Conservation (phyloP, 2,888 invertebrate genomes). For the Agrochola litura region DNA sequence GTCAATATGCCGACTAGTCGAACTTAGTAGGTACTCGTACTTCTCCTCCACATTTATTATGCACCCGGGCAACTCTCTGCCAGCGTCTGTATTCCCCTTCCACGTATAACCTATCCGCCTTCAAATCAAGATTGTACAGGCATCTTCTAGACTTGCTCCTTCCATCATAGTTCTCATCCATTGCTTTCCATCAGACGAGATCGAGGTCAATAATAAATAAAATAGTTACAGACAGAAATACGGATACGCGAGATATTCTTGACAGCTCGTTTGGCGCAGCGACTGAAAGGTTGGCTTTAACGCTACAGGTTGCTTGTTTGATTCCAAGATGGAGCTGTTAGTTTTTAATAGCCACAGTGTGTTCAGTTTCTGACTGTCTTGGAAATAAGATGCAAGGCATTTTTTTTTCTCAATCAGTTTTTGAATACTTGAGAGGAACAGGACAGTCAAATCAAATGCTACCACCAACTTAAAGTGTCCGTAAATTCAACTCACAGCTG, state of each 20-base stretch:
- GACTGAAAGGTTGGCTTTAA: not conserved
- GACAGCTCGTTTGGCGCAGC: not conserved
- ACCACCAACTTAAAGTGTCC: not conserved
- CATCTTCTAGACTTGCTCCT: too few species aligned
- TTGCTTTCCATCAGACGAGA: too few species aligned
- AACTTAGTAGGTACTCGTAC: too few species aligned
- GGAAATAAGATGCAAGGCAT: not conserved
- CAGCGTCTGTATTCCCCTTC: too few species aligned
- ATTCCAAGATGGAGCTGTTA: not conserved
- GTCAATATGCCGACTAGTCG: too few species aligned
- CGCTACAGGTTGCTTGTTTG: conserved; percentile 5
- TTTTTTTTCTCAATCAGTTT: not conserved
- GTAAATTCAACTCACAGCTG: not conserved
- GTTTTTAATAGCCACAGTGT: not conserved
- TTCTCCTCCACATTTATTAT: too few species aligned
- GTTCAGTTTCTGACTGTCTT: not conserved
- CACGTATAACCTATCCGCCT: too few species aligned
- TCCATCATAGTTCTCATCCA: too few species aligned
- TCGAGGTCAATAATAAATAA: too few species aligned
- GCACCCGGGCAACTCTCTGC: too few species aligned
- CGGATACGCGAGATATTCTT: not conserved
- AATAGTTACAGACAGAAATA: too few species aligned
- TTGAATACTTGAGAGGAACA: not conserved
- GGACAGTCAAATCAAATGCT: not conserved
- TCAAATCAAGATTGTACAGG: too few species aligned